Base-by-base conservation (phyloP, 2,888 invertebrate genomes). In the Calameuta pallipes region DNA sequence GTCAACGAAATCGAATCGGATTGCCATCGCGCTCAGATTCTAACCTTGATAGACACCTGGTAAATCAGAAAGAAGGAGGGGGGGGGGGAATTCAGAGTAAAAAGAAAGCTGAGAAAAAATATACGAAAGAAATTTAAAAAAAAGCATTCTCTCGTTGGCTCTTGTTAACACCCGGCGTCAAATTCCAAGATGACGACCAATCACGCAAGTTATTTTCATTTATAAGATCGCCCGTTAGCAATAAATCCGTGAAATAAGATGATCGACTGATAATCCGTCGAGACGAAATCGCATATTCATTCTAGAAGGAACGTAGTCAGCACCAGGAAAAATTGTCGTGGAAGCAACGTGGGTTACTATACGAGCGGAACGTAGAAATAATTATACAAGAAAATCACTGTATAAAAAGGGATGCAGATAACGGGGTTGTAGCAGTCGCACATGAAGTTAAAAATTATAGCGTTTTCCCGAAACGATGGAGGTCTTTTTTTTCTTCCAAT, bases 81-180 rank as follows among this genome's bases (percentile, higher is more conserved):
- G 69, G 76, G 33, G 33, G 4, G 33, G 33, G 33, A 33, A 33
- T 33, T 33, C 33, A 69, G 37, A 12, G 37, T 74, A 73, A 56
- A 73, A 68, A 12, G 75, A 71, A 69, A n/a, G 37, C 36, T 33
- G 69, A 35, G 68, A 75, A 76, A 34, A 75, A 77, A 79, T 75
- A 79, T 69, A 75, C 70, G 80, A 69, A n/a, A 76, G 30, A 70
- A 70, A 30, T 15, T 3, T 4, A 31, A 82, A 83, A 83, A 82
- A 81, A 82, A 81, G 23, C 1, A 23, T 41, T 15, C 56, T 56
- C 56, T 56, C 56, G 56, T 56, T 56, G 56, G 56, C 56, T 56
- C 23, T 56, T 23, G 56, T 56, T 56, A 23, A 23, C 23, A 56
- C 56, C 0, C 23, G 23, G 56, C 56, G 56, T 23, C 56, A 23